Evolutionary conservation across 1,140 invertebrate species (phyloP).

Genomic region (Brachionus paranguensis): DNA sequence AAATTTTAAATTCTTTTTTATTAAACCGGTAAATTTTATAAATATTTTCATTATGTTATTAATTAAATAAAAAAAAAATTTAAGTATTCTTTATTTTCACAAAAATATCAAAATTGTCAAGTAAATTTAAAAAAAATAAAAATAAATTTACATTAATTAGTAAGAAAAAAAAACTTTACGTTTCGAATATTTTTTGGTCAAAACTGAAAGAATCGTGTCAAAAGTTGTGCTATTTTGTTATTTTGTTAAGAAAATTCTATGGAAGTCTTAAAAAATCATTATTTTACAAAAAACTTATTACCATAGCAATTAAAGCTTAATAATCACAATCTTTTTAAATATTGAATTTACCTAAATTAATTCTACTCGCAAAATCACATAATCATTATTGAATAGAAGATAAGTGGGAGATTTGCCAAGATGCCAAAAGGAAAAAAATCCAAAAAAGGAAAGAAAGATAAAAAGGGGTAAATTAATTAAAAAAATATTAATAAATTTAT

Average conservation of each 20-base stretch:
- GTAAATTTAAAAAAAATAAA: too few species aligned
- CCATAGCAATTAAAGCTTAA: slow-evolving; percentile 10
- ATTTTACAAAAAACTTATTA: not conserved
- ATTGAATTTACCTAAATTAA: not conserved
- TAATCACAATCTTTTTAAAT: not conserved
- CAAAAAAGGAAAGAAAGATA: slow-evolving; percentile 2
- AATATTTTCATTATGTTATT: too few species aligned
- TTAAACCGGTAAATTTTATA: too few species aligned
- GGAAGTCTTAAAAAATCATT: not conserved
- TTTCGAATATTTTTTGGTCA: too few species aligned
- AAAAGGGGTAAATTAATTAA: not conserved
- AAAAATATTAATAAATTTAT: not conserved
- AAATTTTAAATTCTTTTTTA: too few species aligned
- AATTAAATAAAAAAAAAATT: too few species aligned
- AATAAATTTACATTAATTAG: too few species aligned
- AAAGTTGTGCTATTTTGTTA: not conserved
- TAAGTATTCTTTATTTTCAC: too few species aligned
- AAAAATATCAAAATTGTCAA: too few species aligned
- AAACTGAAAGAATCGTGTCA: too few species aligned
- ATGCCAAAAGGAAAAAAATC: slow-evolving; percentile 25
- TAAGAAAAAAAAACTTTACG: too few species aligned
- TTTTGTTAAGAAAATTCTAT: slow-evolving; percentile 7
- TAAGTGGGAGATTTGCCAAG: not conserved
- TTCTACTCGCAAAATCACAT: not conserved
- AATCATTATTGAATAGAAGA: not conserved